Evolutionary conservation across 2,888 invertebrate species (phyloP).

Genomic region (Hirtodrosophila confusa): DNA sequence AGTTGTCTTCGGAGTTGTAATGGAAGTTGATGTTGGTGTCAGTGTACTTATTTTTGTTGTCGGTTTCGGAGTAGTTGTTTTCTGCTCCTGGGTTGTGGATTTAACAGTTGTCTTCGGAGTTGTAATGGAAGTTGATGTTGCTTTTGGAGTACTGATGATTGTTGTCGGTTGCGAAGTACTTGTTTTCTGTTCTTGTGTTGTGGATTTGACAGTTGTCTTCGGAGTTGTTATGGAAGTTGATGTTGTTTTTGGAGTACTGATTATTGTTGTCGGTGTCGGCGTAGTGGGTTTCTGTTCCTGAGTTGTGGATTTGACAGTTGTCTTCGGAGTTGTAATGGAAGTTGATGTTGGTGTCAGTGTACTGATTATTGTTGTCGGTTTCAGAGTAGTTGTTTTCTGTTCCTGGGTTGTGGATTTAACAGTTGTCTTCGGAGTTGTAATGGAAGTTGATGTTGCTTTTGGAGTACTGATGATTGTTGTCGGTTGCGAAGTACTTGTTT

Average conservation of each 20-base stretch:
- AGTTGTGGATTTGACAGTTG: slow-evolving; percentile 5
- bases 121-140: slow-evolving; percentile 10
- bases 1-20: slow-evolving; percentile 1
- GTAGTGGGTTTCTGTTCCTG: slow-evolving; percentile 7
- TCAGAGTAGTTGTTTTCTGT: too few species aligned
- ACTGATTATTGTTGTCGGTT: not conserved
- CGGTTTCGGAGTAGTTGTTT: too few species aligned
- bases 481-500: not conserved
- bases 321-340: not conserved
- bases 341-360: slow-evolving; percentile 7
- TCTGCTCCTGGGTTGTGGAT: not conserved
- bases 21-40: slow-evolving; percentile 5
- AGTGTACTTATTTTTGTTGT: not conserved
- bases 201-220: not conserved
- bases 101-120: not conserved
- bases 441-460: not conserved
- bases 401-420: not conserved
- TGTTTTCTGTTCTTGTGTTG: not conserved
- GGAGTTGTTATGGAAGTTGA: slow-evolving; percentile 1
- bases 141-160: not conserved
- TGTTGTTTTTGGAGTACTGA: slow-evolving; percentile 2
- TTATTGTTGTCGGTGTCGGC: not conserved
- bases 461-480: not conserved
- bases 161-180: not conserved
- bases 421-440: slow-evolving; percentile 9